A percentile compares a stretch with the other conserved stretches of the same genome.
phyloP scores from a whole-genome alignment of 2,888 invertebrate genomes.

The Tetragnatha montana region DNA sequence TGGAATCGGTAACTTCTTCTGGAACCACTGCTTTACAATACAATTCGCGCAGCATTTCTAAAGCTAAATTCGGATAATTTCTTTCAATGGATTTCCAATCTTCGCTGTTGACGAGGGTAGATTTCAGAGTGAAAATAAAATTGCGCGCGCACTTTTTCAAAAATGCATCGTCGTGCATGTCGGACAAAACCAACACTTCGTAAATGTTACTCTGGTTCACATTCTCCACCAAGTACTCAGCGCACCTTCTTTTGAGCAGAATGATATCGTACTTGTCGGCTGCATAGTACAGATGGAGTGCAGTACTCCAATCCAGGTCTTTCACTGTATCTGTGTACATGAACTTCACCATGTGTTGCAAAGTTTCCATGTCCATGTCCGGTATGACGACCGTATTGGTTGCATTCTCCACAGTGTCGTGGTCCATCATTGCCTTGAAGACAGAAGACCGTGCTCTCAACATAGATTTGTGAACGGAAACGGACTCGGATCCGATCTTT shows the following conservation, averaged over 20 bases:
- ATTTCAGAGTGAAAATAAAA: not conserved
- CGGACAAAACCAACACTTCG: not conserved
- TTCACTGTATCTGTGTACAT: slow-evolving; percentile 10
- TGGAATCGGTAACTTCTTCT: too few species aligned
- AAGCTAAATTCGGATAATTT: too few species aligned
- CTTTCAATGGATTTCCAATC: too few species aligned
- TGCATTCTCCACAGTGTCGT: not conserved
- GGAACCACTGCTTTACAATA: too few species aligned
- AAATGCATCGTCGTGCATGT: not conserved
- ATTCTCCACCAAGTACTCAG: not conserved
- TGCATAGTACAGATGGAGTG: not conserved
- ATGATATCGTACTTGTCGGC: slow-evolving; percentile 20
- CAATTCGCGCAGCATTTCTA: too few species aligned
- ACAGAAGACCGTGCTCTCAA: slow-evolving; percentile 4
- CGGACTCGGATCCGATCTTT: too few species aligned
- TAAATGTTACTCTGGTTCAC: not conserved
- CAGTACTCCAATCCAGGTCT: not conserved
- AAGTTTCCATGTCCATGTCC: not conserved
- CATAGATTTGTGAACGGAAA: not conserved
- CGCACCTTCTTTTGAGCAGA: slow-evolving; percentile 15
- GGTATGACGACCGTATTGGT: slow-evolving; percentile 3
- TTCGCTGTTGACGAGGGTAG: too few species aligned
- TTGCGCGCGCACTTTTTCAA: not conserved
- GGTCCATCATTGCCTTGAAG: not conserved
- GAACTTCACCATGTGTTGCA: not conserved